A percentile compares a stretch with the other conserved stretches of the same genome.
Evolutionary conservation across 2,888 invertebrate species (phyloP).

Genomic region (Panorpa germanica): DNA sequence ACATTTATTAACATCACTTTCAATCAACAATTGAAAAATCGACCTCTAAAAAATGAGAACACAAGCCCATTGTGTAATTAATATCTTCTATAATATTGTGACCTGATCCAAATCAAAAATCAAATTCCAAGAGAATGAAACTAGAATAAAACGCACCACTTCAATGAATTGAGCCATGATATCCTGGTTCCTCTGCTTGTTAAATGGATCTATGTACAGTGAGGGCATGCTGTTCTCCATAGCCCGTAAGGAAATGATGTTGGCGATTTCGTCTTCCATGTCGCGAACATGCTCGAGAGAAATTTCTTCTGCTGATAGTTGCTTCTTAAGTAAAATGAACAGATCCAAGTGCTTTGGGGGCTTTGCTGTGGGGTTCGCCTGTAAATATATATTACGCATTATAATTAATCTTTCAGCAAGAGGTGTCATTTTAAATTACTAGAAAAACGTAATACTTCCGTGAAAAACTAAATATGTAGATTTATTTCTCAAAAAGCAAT

Average conservation of each 20-base stretch:
- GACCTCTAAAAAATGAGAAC: too few species aligned
- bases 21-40: too few species aligned
- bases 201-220: slow-evolving; percentile 28
- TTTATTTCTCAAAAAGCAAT: too few species aligned
- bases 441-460: too few species aligned
- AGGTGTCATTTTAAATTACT: too few species aligned
- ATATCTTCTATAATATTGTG: too few species aligned
- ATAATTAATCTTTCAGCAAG: too few species aligned
- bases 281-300: slow-evolving; percentile 28
- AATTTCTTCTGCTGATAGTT: slow-evolving; percentile 33
- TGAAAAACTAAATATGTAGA: too few species aligned
- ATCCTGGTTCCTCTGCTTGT: slow-evolving; percentile 30
- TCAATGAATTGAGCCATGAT: slow-evolving; percentile 30
- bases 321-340: slow-evolving; percentile 33
- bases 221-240: slow-evolving; percentile 27
- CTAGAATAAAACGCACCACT: slow-evolving; percentile 20
- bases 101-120: too few species aligned
- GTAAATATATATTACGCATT: slow-evolving; percentile 7
- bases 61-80: too few species aligned
- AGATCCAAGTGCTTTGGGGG: slow-evolving; percentile 33
- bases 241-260: slow-evolving; percentile 24
- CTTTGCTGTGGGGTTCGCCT: slow-evolving; percentile 36
- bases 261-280: slow-evolving; percentile 24
- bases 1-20: too few species aligned
- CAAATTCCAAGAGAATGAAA: too few species aligned